Base-by-base conservation (phyloP, 1,140 invertebrate species). In the Dreissena polymorpha region DNA sequence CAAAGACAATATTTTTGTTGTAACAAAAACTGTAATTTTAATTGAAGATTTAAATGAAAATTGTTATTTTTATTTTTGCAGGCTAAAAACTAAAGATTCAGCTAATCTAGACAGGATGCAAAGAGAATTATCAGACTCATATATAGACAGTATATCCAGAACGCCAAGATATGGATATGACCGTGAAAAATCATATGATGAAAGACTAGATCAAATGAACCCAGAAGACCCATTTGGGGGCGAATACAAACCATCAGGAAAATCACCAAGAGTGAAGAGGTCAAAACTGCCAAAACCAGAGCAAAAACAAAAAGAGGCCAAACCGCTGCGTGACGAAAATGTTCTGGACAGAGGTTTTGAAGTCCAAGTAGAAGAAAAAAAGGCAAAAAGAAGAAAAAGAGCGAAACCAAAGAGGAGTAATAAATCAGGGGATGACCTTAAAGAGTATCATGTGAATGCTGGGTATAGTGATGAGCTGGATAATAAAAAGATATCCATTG, bases 141-240 rank as follows among this genome's bases (percentile, higher is more conserved):
- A 83, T 68, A 69, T 79, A 18, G 64, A 79, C 0, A 60, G 50
- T 50, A 53, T 71, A 8, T 65, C 68, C 14, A 39, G 72, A n/a
- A 80, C 74, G 39, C 75, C 67, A 16, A 60, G 73, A 23, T 83
- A 83, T 29, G 27, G 27, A 10, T 50, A 67, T 16, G 72, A 72
- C 14, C 63, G 74, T 29, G 74, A 86, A 18, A 75, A 55, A 7
- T 85, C 63, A 18, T 75, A 86, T 25, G 83, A 81, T 76, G 78
- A 79, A 7, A 83, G 83, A 53, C 73, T 83, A 10, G 25, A 49
- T 0, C 67, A 82, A 18, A 78, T 84, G 64, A 70, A 60, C 18
- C 21, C 51, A n/a, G 68, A 79, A 12, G 79, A 84, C 64, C 84
- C 83, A 21, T 83, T 81, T 64, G 25, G 71, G 63, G 83, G 68